phyloP scores from a whole-genome alignment of 2,888 invertebrate species.

The Lithophane ornitopus region DNA sequence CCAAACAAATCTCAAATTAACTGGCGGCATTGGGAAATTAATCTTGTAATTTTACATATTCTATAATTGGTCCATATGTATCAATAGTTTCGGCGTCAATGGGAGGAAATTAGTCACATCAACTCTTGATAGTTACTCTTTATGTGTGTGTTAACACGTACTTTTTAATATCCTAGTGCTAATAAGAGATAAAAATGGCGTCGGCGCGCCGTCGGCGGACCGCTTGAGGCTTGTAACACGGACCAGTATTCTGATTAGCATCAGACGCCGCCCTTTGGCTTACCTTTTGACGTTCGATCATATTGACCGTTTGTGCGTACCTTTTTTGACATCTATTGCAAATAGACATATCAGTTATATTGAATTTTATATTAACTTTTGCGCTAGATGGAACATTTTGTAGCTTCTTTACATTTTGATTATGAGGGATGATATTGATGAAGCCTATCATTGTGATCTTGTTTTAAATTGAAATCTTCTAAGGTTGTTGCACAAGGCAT shows the following conservation, averaged over 20 bases:
- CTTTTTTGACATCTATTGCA: slow-evolving; percentile 63
- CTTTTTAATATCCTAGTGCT: background rate
- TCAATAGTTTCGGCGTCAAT: background rate
- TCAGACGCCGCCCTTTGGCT: slow-evolving; percentile 76
- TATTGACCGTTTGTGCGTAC: slow-evolving; percentile 67
- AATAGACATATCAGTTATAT: slow-evolving; percentile 60
- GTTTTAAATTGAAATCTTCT: too few relatives aligned
- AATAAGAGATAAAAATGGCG: background rate
- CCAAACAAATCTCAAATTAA: too few relatives aligned
- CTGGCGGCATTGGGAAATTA: background rate
- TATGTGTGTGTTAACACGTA: background rate
- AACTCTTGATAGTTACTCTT: background rate
- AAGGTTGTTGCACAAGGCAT: background rate
- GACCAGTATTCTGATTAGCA: slow-evolving; percentile 78
- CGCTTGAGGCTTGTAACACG: slow-evolving; percentile 43
- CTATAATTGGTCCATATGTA: too few relatives aligned
- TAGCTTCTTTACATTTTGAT: slow-evolving; percentile 6
- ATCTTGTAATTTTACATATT: background rate
- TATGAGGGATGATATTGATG: background rate
- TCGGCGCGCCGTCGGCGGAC: too few relatives aligned
- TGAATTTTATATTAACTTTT: slow-evolving; percentile 58
- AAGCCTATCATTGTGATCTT: too few relatives aligned
- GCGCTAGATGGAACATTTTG: slow-evolving; percentile 11
- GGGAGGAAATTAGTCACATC: background rate
- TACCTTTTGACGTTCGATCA: slow-evolving; percentile 78